Evolutionary conservation across 2,113 vertebrate species (phyloP).

Genomic region (Nothocercus nigrocapillus): DNA sequence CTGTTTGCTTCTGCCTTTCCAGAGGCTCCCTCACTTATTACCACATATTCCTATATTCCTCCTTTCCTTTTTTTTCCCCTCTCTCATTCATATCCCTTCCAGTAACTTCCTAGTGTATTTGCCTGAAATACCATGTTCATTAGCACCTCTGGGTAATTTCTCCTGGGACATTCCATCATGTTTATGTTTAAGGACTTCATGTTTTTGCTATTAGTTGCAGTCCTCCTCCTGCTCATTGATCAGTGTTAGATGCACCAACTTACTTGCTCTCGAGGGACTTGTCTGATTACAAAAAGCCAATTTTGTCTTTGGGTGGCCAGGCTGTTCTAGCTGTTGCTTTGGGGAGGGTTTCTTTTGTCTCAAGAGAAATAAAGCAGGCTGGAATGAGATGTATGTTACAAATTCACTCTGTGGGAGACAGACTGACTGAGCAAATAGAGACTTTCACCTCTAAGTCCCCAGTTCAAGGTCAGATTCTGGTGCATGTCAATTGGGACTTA

Average conservation of each 20-base stretch:
- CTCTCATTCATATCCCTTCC: background rate
- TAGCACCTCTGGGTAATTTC: background rate
- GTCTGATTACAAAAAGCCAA: background rate
- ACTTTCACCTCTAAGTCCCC: constrained; percentile 8
- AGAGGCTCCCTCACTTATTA: background rate
- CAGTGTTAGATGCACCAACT: background rate
- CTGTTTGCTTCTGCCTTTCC: background rate
- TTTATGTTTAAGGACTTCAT: background rate
- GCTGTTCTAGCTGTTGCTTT: background rate
- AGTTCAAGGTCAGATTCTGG: constrained; percentile 24
- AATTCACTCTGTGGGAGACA: background rate
- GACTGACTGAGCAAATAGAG: background rate
- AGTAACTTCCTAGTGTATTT: background rate
- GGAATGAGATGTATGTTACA: background rate
- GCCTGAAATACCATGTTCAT: background rate
- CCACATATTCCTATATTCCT: background rate
- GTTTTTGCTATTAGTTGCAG: background rate
- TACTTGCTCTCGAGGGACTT: background rate
- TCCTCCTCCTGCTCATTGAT: background rate
- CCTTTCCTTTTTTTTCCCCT: background rate
- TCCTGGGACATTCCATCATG: background rate
- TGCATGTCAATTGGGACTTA: constrained; percentile 30
- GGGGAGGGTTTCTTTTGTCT: background rate
- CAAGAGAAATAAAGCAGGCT: background rate
- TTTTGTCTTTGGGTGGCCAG: background rate